phyloP scores from a whole-genome alignment of 2,113 vertebrate species.

The Thunnus thynnus region DNA sequence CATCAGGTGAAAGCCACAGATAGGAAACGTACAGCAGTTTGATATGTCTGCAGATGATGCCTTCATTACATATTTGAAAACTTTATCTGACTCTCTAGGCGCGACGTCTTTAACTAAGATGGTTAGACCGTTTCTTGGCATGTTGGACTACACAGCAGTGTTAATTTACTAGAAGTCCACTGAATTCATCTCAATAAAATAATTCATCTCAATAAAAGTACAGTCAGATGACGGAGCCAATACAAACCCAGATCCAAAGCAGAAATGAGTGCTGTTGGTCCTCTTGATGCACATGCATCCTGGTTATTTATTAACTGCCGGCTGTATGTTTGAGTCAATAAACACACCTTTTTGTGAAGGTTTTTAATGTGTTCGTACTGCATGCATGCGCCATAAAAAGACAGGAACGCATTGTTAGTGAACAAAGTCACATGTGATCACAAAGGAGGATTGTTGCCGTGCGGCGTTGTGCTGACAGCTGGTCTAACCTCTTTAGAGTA shows the following conservation, averaged over 20 bases:
- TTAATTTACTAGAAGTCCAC: background rate
- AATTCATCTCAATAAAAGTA: background rate
- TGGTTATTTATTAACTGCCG: slow-evolving; percentile 66
- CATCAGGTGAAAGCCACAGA: background rate
- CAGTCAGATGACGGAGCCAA: background rate
- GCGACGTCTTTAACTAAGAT: background rate
- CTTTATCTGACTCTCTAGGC: background rate
- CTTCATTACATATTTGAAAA: background rate
- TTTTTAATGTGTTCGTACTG: slow-evolving; percentile 6
- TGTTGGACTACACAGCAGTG: background rate
- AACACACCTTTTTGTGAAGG: slow-evolving; percentile 38
- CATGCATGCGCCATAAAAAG: slow-evolving; percentile 34
- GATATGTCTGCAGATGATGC: background rate
- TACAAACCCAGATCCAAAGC: background rate
- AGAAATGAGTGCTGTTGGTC: background rate
- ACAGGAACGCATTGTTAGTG: slow-evolving; percentile 34
- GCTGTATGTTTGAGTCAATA: slow-evolving; percentile 45
- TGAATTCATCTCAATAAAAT: background rate
- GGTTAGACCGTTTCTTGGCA: background rate
- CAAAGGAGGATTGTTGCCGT: slow-evolving; percentile 40
- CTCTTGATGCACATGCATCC: background rate
- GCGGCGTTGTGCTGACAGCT: background rate
- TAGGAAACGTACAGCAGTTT: background rate
- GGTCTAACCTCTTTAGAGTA: background rate
- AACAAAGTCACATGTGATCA: slow-evolving; percentile 24